Evolutionary conservation across 23 tunicate genomes (phyloP).

Genomic region (Botrylloides violaceus): DNA sequence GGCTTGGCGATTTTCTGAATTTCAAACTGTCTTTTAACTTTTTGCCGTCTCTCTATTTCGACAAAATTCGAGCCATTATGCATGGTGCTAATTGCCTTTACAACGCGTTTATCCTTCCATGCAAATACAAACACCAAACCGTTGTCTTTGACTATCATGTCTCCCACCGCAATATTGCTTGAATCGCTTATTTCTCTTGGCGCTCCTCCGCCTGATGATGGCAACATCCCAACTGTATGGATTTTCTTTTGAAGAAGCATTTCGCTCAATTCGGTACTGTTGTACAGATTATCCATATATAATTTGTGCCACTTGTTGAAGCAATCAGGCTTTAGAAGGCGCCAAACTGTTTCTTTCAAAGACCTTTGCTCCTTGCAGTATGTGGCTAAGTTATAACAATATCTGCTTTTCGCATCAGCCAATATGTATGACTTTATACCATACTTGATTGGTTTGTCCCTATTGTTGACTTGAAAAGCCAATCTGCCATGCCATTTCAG

Average conservation of each 20-base stretch:
- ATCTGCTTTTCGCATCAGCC: conserved; percentile 19
- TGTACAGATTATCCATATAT: conserved; percentile 34
- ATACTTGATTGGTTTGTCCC: conserved; percentile 32
- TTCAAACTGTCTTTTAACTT: conserved; percentile 3
- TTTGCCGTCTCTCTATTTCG: conserved; percentile 3
- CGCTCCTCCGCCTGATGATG: conserved; percentile 2
- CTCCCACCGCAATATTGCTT: neutral
- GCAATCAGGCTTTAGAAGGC: conserved; percentile 22
- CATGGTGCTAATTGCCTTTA: conserved; percentile 34
- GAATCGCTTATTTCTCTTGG: neutral
- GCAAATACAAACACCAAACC: neutral
- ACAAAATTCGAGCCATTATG: conserved; percentile 15
- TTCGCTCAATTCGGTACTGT: conserved; percentile 29
- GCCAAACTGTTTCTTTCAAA: conserved; percentile 23
- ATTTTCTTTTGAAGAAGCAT: conserved; percentile 7
- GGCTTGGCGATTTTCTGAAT: conserved; percentile 27
- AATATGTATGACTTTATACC: conserved; percentile 37
- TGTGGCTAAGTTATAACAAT: conserved; percentile 29
- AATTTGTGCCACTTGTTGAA: conserved; percentile 15
- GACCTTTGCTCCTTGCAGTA: conserved; percentile 4
- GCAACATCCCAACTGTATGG: conserved; percentile 3
- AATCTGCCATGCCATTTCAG: conserved; percentile 34
- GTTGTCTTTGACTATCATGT: neutral
- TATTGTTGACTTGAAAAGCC: conserved; percentile 17
- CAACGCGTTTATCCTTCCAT: conserved; percentile 34